These are phyloP conservation scores for Tachina fera DNA, from an alignment of 2,888 invertebrate genomes.

Conservation along the genomic window DNA sequence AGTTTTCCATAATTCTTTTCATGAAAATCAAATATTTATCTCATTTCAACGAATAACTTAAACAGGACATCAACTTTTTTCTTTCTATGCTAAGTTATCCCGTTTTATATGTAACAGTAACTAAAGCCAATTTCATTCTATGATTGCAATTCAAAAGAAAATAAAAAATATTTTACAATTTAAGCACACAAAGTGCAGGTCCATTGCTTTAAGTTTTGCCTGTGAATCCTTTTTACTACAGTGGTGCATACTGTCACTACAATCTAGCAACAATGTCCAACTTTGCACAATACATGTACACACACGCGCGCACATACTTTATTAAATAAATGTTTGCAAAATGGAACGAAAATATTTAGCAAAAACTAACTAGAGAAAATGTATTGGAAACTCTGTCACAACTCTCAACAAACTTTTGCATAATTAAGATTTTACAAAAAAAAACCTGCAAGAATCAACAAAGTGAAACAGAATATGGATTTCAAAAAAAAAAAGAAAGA, in stretches of 20 bases:
- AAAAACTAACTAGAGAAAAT: conserved; percentile 22
- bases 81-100: too few relatives aligned
- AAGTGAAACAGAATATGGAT: not conserved
- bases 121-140: too few relatives aligned
- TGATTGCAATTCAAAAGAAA: too few relatives aligned
- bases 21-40: conserved; percentile 39
- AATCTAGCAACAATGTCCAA: conserved; percentile 10
- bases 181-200: too few relatives aligned
- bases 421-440: conserved; percentile 56
- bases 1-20: not conserved
- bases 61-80: too few relatives aligned
- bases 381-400: conserved; percentile 35
- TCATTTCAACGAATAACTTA: not conserved
- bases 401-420: conserved; percentile 54
- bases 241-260: not conserved
- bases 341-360: conserved; percentile 10
- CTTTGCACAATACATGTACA: too few relatives aligned
- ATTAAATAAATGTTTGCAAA: too few relatives aligned
- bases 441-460: not conserved
- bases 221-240: too few relatives aligned
- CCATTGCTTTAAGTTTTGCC: too few relatives aligned
- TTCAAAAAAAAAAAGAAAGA: not conserved
- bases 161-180: too few relatives aligned
- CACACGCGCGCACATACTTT: too few relatives aligned
- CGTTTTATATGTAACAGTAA: too few relatives aligned